These are phyloP conservation scores for Aproaerema taeniolella DNA, from an alignment of 2,888 invertebrate species.

Conservation along the genomic window DNA sequence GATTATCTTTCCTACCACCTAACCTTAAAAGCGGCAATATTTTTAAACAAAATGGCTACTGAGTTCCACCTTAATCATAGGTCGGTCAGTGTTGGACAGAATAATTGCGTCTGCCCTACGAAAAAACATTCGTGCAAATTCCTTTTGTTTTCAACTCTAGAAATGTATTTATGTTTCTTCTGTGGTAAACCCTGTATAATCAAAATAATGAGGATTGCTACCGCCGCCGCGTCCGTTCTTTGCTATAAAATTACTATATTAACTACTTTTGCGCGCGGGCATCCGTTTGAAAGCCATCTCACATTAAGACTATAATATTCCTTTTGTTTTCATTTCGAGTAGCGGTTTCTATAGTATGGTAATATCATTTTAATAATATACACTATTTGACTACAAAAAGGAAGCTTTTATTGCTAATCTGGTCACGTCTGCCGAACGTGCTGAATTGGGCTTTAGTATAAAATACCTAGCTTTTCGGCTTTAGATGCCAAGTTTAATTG, in stretches of 20 bases:
- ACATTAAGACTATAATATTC: too few relatives aligned
- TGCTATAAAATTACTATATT: conserved; percentile 5
- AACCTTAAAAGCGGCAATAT: too few relatives aligned
- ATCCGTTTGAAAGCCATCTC: background rate
- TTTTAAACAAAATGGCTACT: background rate
- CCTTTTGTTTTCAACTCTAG: conserved; percentile 6
- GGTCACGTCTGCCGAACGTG: too few relatives aligned
- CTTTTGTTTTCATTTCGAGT: too few relatives aligned
- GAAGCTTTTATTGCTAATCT: too few relatives aligned
- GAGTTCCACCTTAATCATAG: conserved; percentile 4
- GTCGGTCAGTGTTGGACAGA: background rate
- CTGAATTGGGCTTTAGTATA: too few relatives aligned
- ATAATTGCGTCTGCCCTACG: conserved; percentile 6
- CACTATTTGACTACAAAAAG: too few relatives aligned
- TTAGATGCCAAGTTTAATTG: too few relatives aligned
- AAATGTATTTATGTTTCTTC: conserved; percentile 1
- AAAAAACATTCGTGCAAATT: conserved; percentile 8
- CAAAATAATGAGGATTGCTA: conserved; percentile 9
- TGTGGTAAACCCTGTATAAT: conserved; percentile 5
- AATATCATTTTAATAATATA: too few relatives aligned
- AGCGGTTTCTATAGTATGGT: too few relatives aligned
- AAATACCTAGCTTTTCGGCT: too few relatives aligned
- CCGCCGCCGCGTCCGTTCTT: conserved; percentile 6
- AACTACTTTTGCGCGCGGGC: background rate
- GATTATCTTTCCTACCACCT: too few relatives aligned